Conservation (phyloP, 1,140 invertebrate species). For the Cydia amplana region DNA sequence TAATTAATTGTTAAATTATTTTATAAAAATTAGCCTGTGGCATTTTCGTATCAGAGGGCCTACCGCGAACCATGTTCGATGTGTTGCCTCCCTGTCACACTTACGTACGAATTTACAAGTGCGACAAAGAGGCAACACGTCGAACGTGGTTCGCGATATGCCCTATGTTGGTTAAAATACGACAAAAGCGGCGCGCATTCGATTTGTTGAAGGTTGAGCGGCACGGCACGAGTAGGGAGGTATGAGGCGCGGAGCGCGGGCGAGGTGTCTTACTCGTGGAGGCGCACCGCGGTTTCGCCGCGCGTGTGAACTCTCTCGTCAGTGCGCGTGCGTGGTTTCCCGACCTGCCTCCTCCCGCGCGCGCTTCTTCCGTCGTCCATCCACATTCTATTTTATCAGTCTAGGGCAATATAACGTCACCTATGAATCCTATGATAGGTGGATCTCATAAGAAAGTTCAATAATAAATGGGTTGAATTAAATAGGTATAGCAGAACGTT, state of each 20-base stretch:
- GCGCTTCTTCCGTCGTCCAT: slow-evolving; percentile 44
- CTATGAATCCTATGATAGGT: slow-evolving; percentile 27
- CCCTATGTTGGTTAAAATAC: slow-evolving; percentile 9
- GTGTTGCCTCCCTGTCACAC: too few species aligned
- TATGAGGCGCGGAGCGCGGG: slow-evolving; percentile 46
- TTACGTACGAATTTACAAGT: too few species aligned
- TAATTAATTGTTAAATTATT: neutral
- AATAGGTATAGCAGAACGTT: neutral
- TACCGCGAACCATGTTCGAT: too few species aligned
- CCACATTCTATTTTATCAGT: slow-evolving; percentile 55
- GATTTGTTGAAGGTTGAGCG: slow-evolving; percentile 59
- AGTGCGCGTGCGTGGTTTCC: slow-evolving; percentile 69
- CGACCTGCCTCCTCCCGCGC: slow-evolving; percentile 35
- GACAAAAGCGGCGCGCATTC: slow-evolving; percentile 48
- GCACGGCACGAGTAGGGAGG: slow-evolving; percentile 47
- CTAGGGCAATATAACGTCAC: slow-evolving; percentile 59
- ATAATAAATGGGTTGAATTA: neutral
- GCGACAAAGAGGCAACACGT: too few species aligned
- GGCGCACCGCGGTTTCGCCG: slow-evolving; percentile 66
- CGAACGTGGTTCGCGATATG: too few species aligned
- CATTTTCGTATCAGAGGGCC: neutral
- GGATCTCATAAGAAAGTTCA: neutral
- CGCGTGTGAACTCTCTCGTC: slow-evolving; percentile 67
- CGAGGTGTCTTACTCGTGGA: slow-evolving; percentile 56
- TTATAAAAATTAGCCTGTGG: neutral